Evolutionary conservation across 2,113 vertebrate genomes (phyloP).

Genomic region (Hepsetus odoe): DNA sequence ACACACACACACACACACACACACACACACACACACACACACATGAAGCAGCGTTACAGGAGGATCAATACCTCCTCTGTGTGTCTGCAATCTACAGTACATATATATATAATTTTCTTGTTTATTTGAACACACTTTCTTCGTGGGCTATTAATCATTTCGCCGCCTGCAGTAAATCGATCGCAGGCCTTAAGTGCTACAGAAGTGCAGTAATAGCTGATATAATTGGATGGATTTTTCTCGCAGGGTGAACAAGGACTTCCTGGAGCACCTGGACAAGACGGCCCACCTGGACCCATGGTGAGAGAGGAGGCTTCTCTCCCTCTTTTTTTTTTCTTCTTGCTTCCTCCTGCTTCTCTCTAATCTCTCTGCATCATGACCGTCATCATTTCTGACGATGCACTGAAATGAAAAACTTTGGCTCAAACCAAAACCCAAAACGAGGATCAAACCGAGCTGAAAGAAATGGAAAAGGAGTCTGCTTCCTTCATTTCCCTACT

Average conservation of each 20-base stretch:
- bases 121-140: slow-evolving; percentile 68
- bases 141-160: slow-evolving; percentile 68
- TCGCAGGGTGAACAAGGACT: slow-evolving; percentile 95
- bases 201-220: slow-evolving; percentile 62
- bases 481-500: no score
- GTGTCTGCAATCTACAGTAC: slow-evolving; percentile 41
- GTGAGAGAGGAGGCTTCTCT: slow-evolving; percentile 74
- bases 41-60: slow-evolving; percentile 10
- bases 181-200: slow-evolving; percentile 62
- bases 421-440: no score
- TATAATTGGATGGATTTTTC: slow-evolving; percentile 63
- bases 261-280: slow-evolving; percentile 91
- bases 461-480: no score
- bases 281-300: slow-evolving; percentile 94
- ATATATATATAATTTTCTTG: slow-evolving; percentile 59
- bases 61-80: slow-evolving; percentile 67
- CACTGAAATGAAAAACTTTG: not conserved
- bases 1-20: not conserved
- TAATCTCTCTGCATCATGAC: slow-evolving; percentile 19
- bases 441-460: no score
- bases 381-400: not conserved
- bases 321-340: not conserved
- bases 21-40: not conserved
- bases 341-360: slow-evolving; percentile 5
- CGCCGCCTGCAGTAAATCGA: slow-evolving; percentile 66